Percentiles rank a stretch among this genome's conserved stretches.
These are phyloP conservation scores for Alexandromys fortis DNA, from an alignment of 2,113 vertebrate genomes.

Conservation along the genomic window DNA sequence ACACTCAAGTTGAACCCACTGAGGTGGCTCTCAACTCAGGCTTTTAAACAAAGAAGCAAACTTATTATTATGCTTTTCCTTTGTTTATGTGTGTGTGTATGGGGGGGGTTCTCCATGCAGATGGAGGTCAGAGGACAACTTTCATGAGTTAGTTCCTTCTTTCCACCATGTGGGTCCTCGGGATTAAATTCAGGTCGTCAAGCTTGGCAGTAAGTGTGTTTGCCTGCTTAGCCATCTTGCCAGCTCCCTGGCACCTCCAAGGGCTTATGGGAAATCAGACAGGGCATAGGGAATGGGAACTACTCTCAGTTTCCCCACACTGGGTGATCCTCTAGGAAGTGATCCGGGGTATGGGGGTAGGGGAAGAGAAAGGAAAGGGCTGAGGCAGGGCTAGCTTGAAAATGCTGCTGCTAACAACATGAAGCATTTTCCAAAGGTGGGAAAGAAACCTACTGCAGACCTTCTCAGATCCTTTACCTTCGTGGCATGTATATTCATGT, in stretches of 20 bases:
- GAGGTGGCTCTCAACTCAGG: no score
- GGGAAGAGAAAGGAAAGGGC: no score
- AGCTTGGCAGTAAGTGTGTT: not conserved
- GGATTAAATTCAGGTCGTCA: not conserved
- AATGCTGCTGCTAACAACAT: no score
- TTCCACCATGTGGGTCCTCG: not conserved
- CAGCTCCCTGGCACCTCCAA: not conserved
- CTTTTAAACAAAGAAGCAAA: not conserved
- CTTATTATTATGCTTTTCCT: not conserved
- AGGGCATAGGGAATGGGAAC: not conserved
- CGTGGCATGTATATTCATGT: not conserved
- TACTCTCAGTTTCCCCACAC: not conserved
- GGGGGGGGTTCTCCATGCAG: not conserved
- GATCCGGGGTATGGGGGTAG: no score
- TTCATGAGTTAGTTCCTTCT: not conserved
- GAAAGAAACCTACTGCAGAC: not conserved
- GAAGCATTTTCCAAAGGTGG: not conserved
- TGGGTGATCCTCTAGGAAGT: not conserved
- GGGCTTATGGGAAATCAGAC: not conserved
- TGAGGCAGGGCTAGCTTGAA: not conserved
- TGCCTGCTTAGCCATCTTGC: not conserved
- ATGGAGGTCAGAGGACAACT: not conserved
- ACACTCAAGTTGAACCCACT: fast-evolving
- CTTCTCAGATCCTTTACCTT: not conserved
- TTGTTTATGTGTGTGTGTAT: no score